phyloP scores from a whole-genome alignment of 2,797 vertebrate genomes.

The Lithobates pipiens region DNA sequence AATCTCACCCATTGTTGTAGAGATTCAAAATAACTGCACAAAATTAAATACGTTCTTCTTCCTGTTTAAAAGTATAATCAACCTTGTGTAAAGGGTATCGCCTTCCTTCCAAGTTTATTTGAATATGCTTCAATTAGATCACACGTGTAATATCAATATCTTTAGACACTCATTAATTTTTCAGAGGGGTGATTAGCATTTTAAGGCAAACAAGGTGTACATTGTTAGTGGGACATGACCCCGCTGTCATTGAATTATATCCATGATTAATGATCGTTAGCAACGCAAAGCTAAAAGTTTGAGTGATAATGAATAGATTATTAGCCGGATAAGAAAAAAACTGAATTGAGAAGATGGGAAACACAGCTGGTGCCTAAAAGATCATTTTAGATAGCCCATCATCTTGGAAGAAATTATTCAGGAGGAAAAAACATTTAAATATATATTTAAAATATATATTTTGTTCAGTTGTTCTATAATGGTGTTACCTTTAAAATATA shows the following conservation, averaged over 20 bases:
- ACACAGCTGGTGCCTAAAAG: slow-evolving; percentile 61
- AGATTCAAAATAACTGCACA: no score
- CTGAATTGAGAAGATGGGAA: slow-evolving; percentile 60
- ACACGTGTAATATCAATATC: slow-evolving; percentile 75
- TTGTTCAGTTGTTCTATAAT: neutral
- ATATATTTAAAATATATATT: neutral
- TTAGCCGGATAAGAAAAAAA: slow-evolving; percentile 65
- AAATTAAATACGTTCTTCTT: no score
- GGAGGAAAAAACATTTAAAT: neutral
- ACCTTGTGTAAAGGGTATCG: neutral
- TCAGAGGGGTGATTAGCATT: slow-evolving; percentile 93
- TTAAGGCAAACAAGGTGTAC: slow-evolving; percentile 95
- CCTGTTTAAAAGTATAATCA: neutral
- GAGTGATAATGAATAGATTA: slow-evolving; percentile 70
- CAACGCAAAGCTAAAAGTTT: slow-evolving; percentile 83
- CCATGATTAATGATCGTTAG: slow-evolving; percentile 99
- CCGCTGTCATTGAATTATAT: slow-evolving; percentile 98
- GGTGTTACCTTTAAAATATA: neutral
- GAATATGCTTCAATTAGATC: slow-evolving; percentile 70
- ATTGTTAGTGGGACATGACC: slow-evolving; percentile 94
- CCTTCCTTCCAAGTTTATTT: slow-evolving; percentile 38
- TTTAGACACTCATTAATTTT: slow-evolving; percentile 82
- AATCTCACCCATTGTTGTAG: no score
- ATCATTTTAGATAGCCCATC: slow-evolving; percentile 64
- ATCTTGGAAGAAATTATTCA: slow-evolving; percentile 9